Conservation (phyloP, 2,797 vertebrate species). For the Helarctos malayanus region DNA sequence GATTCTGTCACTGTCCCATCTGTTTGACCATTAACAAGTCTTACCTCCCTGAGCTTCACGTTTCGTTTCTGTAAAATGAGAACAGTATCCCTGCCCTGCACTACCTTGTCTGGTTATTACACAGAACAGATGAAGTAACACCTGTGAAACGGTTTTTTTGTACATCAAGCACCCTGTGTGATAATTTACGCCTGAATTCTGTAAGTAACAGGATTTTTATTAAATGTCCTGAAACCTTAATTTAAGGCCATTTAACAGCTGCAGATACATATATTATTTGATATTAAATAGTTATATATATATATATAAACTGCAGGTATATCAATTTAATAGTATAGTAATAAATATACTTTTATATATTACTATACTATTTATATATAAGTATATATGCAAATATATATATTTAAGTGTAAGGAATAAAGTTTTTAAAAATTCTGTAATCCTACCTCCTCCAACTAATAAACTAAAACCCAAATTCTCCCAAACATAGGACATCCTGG, state of each 20-base stretch:
- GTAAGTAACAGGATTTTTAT: neutral
- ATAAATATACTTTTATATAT: neutral
- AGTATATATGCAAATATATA: neutral
- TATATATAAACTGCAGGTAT: neutral
- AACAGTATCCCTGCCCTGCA: neutral
- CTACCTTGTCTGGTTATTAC: neutral
- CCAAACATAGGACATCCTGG: neutral
- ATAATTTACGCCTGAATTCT: neutral
- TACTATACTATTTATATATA: no score
- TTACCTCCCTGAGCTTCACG: neutral
- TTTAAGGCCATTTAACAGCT: neutral
- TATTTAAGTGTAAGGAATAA: neutral
- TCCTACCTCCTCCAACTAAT: neutral
- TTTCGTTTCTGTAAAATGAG: neutral
- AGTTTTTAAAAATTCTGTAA: neutral
- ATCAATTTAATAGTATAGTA: neutral
- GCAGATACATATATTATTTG: neutral
- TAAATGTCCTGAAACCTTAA: neutral
- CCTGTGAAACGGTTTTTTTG: neutral
- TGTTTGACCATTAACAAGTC: neutral
- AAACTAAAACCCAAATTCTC: neutral
- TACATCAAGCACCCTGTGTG: neutral
- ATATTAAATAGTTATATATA: neutral
- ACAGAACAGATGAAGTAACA: neutral
- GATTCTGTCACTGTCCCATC: neutral